Conservation (phyloP, 2,113 vertebrate genomes). For the Acanthisitta chloris region DNA sequence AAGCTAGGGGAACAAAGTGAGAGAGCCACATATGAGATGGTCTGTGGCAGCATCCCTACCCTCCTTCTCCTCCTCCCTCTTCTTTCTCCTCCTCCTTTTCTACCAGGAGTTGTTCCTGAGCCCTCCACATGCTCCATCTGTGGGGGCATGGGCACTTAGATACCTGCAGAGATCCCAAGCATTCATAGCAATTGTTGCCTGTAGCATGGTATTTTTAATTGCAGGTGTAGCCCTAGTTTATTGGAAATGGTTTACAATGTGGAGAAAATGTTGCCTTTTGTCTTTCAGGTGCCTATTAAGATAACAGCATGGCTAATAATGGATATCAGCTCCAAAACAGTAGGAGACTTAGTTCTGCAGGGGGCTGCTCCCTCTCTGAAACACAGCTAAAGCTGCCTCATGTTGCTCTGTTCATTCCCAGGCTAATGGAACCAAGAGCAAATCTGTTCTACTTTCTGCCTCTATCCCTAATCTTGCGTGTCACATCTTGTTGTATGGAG, state of each 20-base stretch:
- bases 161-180: neutral
- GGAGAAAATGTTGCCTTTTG: neutral
- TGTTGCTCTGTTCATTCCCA: neutral
- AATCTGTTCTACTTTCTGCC: neutral
- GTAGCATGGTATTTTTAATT: neutral
- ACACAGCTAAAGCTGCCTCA: neutral
- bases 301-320: neutral
- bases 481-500: neutral
- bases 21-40: neutral
- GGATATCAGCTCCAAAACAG: neutral
- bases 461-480: neutral
- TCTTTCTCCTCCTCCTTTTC: neutral
- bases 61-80: neutral
- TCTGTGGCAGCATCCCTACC: neutral
- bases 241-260: neutral
- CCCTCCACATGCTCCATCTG: neutral
- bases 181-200: neutral
- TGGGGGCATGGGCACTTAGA: neutral
- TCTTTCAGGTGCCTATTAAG: neutral
- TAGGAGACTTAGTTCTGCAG: neutral
- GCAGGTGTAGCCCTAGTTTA: neutral
- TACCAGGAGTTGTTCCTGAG: neutral
- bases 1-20: neutral
- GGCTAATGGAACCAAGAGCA: neutral
- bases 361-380: neutral